phyloP scores from a whole-genome alignment of 37 sponge, comb jelly and placozoan species.

The Bolinopsis microptera region DNA sequence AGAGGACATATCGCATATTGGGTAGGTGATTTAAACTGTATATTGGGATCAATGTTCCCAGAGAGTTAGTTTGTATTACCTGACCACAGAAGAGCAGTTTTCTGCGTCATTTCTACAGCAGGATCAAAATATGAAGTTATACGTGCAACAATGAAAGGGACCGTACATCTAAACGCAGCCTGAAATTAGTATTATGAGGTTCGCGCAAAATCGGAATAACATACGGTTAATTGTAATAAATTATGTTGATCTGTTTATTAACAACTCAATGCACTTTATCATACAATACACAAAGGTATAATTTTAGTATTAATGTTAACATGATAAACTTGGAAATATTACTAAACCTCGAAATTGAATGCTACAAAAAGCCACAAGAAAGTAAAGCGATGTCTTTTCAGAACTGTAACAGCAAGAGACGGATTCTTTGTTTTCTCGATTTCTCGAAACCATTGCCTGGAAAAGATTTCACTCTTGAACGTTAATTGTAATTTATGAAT shows the following conservation, averaged over 20 bases:
- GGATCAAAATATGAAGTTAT: not conserved
- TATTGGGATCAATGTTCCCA: too few relatives aligned
- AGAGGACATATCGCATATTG: too few relatives aligned
- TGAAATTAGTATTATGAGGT: not conserved
- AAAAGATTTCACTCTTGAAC: not conserved
- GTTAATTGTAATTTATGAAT: not conserved
- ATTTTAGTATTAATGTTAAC: too few relatives aligned
- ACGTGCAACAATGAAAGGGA: not conserved
- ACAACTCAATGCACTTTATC: too few relatives aligned
- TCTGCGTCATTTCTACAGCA: not conserved
- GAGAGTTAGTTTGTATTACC: too few relatives aligned
- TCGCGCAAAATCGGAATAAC: not conserved
- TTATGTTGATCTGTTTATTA: too few relatives aligned
- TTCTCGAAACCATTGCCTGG: conserved; percentile 37
- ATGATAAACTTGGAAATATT: too few relatives aligned
- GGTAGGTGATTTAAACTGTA: too few relatives aligned
- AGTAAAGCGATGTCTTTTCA: not conserved
- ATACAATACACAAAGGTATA: too few relatives aligned
- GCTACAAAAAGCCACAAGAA: not conserved
- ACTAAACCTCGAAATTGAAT: not conserved
- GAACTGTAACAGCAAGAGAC: not conserved
- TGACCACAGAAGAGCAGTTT: not conserved
- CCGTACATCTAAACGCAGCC: not conserved
- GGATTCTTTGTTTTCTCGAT: not conserved
- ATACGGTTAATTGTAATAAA: too few relatives aligned